A percentile compares a stretch with the other conserved stretches of the same genome.
Conservation (phyloP, 2,113 vertebrate species). For the Oreochromis aureus region DNA sequence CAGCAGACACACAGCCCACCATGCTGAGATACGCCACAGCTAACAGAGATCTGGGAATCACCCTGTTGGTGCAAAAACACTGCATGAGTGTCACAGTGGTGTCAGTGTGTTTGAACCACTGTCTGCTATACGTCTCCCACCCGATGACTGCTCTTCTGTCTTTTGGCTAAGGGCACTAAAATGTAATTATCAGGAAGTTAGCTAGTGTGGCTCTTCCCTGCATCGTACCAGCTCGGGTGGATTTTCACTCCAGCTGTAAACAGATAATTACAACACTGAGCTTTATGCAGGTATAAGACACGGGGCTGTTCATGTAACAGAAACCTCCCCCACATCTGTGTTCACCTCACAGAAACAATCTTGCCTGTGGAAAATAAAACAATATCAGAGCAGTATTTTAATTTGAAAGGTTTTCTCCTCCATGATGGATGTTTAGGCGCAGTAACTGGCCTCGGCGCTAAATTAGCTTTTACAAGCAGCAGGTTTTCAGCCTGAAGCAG, state of each 20-base stretch:
- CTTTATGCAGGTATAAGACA: background rate
- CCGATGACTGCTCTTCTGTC: rapidly evolving
- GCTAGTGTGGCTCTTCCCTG: background rate
- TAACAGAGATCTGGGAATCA: background rate
- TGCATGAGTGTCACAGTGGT: rapidly evolving
- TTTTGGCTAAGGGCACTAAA: background rate
- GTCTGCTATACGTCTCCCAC: background rate
- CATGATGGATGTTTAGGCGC: background rate
- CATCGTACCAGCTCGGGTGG: background rate
- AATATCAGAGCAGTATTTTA: background rate
- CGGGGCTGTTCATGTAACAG: background rate
- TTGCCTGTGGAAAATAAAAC: background rate
- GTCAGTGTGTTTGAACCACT: background rate
- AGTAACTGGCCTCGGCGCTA: background rate
- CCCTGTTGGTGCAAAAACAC: background rate
- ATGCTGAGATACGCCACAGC: rapidly evolving
- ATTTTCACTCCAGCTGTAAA: background rate
- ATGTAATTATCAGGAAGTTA: background rate
- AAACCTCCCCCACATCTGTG: background rate
- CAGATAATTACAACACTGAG: background rate
- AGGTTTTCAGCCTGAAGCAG: background rate
- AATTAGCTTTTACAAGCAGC: background rate
- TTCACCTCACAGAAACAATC: background rate
- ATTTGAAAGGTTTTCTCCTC: background rate
- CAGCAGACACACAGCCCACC: background rate